Conservation (phyloP, 2,888 invertebrate species). For the Clepsis dumicolana region DNA sequence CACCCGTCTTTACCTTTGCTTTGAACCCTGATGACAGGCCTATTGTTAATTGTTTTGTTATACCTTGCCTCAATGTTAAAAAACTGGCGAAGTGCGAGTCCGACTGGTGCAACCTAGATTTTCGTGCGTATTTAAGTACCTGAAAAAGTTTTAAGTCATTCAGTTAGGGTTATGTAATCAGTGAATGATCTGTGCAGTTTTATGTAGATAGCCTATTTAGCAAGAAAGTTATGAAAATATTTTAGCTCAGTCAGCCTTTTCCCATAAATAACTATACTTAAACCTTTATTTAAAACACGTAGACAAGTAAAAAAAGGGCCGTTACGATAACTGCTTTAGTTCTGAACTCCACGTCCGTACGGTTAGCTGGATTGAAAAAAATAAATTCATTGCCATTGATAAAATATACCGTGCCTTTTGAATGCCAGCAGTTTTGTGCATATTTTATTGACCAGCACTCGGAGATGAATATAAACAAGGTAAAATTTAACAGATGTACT, state of each 20-base stretch:
- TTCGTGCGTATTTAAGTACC: no score
- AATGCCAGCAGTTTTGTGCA: slow-evolving; percentile 30
- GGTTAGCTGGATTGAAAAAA: slow-evolving; percentile 14
- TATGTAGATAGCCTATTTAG: no score
- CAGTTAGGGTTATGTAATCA: no score
- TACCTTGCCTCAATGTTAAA: background rate
- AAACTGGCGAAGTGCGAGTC: background rate
- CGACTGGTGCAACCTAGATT: no score
- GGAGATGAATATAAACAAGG: slow-evolving; percentile 10
- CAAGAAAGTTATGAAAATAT: no score
- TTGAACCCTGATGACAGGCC: background rate
- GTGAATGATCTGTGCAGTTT: no score
- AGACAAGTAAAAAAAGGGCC: slow-evolving; percentile 12
- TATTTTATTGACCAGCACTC: slow-evolving; percentile 16
- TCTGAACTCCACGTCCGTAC: slow-evolving; percentile 5
- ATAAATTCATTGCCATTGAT: slow-evolving; percentile 28
- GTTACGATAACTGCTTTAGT: slow-evolving; percentile 3
- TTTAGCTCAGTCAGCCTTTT: no score
- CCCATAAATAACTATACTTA: background rate
- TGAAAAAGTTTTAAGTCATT: no score
- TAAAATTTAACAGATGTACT: slow-evolving; percentile 22
- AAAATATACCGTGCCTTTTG: slow-evolving; percentile 32
- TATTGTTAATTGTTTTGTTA: slow-evolving; percentile 1
- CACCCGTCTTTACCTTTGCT: background rate
- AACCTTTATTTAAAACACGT: slow-evolving; percentile 30